Evolutionary conservation across 2,113 vertebrate genomes (phyloP), one percentile per base, ranked within the genome.

Genomic region (Hypanus sabinus): DNA sequence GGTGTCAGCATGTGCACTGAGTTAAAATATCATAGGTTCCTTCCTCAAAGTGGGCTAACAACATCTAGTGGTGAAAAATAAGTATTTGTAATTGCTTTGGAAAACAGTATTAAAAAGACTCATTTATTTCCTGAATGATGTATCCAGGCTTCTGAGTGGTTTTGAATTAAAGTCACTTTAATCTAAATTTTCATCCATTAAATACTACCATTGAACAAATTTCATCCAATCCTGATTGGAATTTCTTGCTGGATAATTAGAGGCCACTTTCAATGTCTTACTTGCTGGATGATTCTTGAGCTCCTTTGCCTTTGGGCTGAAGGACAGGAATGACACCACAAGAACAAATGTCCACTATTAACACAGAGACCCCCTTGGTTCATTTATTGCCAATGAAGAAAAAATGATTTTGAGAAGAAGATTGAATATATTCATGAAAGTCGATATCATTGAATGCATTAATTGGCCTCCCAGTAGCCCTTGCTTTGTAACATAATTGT

Each of bases 1-100:
- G 91, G 24, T 93, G 91, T 93, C 91, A 93, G 91, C 70, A 46
- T 73, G 6, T 93, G 68, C 70, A 93, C 90, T 71, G 38, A 24
- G 0, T 90, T 73, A 5, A 93, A 70, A 20, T 27, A 81, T 18
- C n/a, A 12, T 10, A 81, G 9, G 11, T 46, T 12, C 16, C 57
- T 46, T 73, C 90, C 65, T 20, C 60, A 55, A 93, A 93, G 68
- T n/a, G 46, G 33, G 36, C 36, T 7, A 93, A 73, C 10, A 73
- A 16, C 36, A 93, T 38, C 68, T 30, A 11, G 22, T 75, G 70
- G 91, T 11, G 55, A 30, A n/a, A 73, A 71, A 12, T 18, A 20
- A 46, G 65, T 70, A 71, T 71, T 71, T 12, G 33, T 24, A 92
- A 70, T 6, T 91, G 30, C 30, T 91, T 20, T 70, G 18, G n/a